These are phyloP conservation scores for Carcharodon carcharias DNA, from an alignment of 2,797 vertebrate species.

Conservation along the genomic window DNA sequence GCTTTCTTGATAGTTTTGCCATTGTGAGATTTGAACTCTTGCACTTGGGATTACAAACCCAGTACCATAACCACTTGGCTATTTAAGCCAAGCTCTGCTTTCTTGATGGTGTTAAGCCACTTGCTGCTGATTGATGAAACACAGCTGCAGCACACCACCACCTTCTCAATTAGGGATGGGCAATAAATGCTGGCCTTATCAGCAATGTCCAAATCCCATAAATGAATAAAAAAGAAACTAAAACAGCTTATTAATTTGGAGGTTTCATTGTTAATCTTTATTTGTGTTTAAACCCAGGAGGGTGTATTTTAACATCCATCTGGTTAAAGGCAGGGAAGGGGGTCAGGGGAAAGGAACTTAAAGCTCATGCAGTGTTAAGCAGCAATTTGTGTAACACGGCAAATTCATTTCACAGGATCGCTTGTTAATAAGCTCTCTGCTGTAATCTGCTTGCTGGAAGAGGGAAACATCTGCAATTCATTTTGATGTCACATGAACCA, in stretches of 20 bases:
- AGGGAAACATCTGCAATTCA: neutral
- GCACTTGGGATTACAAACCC: no score
- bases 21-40: no score
- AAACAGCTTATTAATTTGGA: neutral
- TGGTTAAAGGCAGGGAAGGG: neutral
- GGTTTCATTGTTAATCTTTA: neutral
- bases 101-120: neutral
- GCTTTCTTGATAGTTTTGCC: neutral
- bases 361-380: neutral
- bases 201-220: no score
- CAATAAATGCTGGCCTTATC: no score
- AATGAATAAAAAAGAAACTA: neutral
- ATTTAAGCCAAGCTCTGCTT: no score
- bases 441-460: neutral
- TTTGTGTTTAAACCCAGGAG: neutral
- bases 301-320: neutral
- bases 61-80: no score
- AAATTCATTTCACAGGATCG: neutral
- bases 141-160: no score
- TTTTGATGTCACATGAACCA: neutral
- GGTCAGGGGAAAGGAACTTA: neutral
- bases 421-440: neutral
- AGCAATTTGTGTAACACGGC: neutral
- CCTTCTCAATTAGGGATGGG: no score
- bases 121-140: neutral